A percentile compares a stretch with the other conserved stretches of the same genome.
Conservation (phyloP, 2,888 invertebrate genomes). For the Chloromyia formosa region DNA sequence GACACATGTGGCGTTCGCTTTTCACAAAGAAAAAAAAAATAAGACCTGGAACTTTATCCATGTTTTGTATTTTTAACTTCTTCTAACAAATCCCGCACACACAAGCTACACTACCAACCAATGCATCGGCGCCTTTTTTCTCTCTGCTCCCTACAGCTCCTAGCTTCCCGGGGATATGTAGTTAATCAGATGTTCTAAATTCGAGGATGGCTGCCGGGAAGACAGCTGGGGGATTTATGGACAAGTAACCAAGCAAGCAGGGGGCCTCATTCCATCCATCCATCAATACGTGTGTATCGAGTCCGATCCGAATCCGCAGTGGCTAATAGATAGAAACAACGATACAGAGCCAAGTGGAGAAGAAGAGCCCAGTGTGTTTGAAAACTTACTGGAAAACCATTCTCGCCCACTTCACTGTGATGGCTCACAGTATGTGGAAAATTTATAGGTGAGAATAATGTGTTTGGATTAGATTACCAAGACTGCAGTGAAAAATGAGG, state of each 20-base stretch:
- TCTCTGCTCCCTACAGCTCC: no score
- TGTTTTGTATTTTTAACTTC: constrained; percentile 17
- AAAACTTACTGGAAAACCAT: no score
- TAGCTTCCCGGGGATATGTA: not conserved
- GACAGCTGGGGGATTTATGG: constrained; percentile 26
- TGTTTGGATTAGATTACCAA: constrained; percentile 37
- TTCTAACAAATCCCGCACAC: not conserved
- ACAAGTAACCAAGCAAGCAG: not conserved
- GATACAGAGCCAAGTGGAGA: no score
- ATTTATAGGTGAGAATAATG: constrained; percentile 39
- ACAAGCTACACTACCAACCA: not conserved
- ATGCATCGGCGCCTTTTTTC: no score
- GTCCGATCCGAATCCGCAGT: no score
- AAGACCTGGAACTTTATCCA: constrained; percentile 1
- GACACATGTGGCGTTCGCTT: constrained; percentile 30
- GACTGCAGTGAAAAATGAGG: constrained; percentile 36
- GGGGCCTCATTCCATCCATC: not conserved
- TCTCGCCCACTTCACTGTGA: not conserved
- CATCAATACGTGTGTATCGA: not conserved
- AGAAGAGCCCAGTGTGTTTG: no score
- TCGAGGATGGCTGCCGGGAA: not conserved
- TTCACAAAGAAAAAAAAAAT: not conserved
- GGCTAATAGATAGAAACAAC: no score
- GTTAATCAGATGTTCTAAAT: not conserved
- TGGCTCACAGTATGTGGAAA: constrained; percentile 29